Percentiles rank a stretch among this genome's conserved stretches.
Conservation (phyloP, 2,888 invertebrate species). For the Cosmia trapezina region DNA sequence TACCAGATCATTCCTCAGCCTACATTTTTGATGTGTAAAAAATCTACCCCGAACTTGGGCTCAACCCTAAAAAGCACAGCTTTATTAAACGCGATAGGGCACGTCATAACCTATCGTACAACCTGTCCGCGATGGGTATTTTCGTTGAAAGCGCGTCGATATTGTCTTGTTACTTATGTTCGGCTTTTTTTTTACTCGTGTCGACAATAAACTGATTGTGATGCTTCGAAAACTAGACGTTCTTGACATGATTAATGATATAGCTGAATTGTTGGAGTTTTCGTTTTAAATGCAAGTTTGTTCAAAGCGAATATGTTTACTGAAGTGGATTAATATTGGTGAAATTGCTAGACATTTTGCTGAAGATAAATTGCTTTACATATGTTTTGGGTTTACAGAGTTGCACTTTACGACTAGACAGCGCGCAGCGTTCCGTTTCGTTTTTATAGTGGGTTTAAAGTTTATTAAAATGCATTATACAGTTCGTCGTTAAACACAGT, state of each 20-base stretch:
- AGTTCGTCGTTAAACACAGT: constrained; percentile 34
- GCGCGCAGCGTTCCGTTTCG: constrained; percentile 16
- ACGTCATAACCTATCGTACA: constrained; percentile 78
- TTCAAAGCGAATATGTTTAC: constrained; percentile 25
- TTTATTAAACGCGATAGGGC: constrained; percentile 84
- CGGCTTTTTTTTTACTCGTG: constrained; percentile 67
- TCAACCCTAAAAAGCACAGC: constrained; percentile 74
- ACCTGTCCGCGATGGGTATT: constrained; percentile 69
- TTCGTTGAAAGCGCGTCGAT: constrained; percentile 64
- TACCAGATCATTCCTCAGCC: background rate
- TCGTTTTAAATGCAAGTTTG: constrained; percentile 41
- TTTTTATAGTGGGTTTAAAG: constrained; percentile 27
- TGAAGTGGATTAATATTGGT: constrained; percentile 39
- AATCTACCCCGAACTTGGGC: constrained; percentile 44
- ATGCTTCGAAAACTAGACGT: constrained; percentile 47
- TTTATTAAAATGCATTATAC: constrained; percentile 50
- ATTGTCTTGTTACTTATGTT: constrained; percentile 60
- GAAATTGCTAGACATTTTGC: constrained; percentile 17
- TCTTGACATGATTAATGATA: constrained; percentile 52
- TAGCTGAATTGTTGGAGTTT: constrained; percentile 24
- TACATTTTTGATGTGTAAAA: background rate
- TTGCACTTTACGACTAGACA: constrained; percentile 39
- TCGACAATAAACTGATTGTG: constrained; percentile 66
- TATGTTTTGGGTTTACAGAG: constrained; percentile 24
- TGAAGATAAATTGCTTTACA: constrained; percentile 34